A percentile compares a stretch with the other conserved stretches of the same genome.
These are phyloP conservation scores for Dromaius novaehollandiae DNA, from an alignment of 2,113 vertebrate species.

Conservation along the genomic window DNA sequence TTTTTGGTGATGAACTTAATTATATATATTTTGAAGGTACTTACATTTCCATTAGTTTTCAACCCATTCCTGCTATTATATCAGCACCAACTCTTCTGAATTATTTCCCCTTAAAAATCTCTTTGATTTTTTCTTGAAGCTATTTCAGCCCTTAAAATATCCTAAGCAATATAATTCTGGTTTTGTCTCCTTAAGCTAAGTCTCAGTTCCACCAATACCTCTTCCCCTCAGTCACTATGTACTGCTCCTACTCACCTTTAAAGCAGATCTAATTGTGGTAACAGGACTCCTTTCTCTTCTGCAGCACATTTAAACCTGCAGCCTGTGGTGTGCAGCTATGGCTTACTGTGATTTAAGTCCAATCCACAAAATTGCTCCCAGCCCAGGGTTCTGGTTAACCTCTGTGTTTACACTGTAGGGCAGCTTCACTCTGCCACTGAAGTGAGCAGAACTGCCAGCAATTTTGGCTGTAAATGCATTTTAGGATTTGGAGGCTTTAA, in stretches of 20 bases:
- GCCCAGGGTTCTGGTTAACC: background rate
- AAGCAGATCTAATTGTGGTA: background rate
- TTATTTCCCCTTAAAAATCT: background rate
- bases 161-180: background rate
- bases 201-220: background rate
- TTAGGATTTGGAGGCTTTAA: background rate
- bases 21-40: background rate
- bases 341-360: background rate
- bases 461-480: background rate
- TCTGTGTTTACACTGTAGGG: background rate
- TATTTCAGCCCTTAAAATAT: background rate
- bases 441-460: background rate
- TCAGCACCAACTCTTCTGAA: background rate
- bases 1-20: background rate
- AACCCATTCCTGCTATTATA: background rate
- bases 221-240: background rate
- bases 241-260: background rate
- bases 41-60: background rate
- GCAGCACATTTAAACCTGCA: background rate
- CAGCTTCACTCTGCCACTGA: background rate
- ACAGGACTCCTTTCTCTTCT: background rate
- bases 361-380: background rate
- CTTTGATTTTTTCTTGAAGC: background rate
- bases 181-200: background rate
- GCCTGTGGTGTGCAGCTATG: fast-evolving